Base-by-base conservation (phyloP, 2,113 vertebrate species). In the Microcebus griseorufus region DNA sequence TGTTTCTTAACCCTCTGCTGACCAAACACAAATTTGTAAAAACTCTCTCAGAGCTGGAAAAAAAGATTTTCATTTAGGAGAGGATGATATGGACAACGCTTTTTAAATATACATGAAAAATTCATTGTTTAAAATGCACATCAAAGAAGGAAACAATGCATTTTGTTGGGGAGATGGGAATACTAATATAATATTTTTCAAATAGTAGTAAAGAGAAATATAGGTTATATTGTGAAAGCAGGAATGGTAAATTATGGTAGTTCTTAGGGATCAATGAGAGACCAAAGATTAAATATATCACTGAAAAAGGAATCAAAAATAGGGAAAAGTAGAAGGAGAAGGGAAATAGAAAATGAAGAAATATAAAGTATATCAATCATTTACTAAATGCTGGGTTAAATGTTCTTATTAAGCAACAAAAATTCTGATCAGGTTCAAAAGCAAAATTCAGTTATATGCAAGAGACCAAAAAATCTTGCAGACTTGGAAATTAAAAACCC, bases 1-100 rank as follows among this genome's bases (percentile, higher is more conserved):
- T 97, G 83, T n/a, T 98, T 95, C 93, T 99, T 98, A 98, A 98
- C 98, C 92, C 95, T 98, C 95, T 90, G 72, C 96, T 97, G 76
- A 82, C 98, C 86, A 95, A 97, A 97, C 14, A 42, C 9, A 93
- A 80, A 87, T 96, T 81, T 75, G 7, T 95, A 83, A 96, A 96
- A 94, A 48, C 16, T 90, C 22, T n/a, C 10, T 88, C 34, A 75
- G 18, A 73, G 22, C 79, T 87, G 5, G 18, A 55, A 88, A 96
- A 82, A 82, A 58, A 45, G 0, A 79, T 86, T 29, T 87, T 65
- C 42, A 72, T 53, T 92, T 53, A 72, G 17, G 16, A 94, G 8
- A 93, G n/a, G 18, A 64, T 90, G 8, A 88, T 17, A 62, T 27
- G 12, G 2, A 84, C 10, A 0, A 2, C 1, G 53, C 17, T 80